These are phyloP conservation scores for Zoroaster sp. DNA, from an alignment of 53 echinoderm and acorn worm species.

Conservation along the genomic window DNA sequence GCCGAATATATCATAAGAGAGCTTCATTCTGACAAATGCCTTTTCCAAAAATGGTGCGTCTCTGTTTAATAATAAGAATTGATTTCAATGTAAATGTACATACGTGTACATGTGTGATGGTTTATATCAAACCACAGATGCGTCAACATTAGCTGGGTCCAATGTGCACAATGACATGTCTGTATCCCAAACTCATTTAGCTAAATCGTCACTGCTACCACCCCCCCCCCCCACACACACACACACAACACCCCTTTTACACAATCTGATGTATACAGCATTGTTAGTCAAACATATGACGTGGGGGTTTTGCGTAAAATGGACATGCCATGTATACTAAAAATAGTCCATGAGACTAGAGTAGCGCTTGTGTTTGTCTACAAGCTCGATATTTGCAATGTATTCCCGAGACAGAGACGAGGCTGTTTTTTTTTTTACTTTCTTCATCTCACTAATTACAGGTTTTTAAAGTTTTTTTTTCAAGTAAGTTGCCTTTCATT, in stretches of 20 bases:
- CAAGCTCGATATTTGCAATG: slow-evolving; percentile 9
- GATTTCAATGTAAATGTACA: too few relatives aligned
- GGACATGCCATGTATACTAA: slow-evolving; percentile 36
- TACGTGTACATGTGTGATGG: background rate
- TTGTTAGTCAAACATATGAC: slow-evolving; percentile 34
- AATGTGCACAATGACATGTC: background rate
- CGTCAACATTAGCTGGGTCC: background rate
- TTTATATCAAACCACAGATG: too few relatives aligned
- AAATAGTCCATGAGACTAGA: background rate
- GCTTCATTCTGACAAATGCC: background rate
- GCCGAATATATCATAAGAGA: background rate
- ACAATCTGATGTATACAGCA: background rate
- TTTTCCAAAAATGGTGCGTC: background rate
- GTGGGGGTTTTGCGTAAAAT: slow-evolving; percentile 45
- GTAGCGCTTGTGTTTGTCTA: slow-evolving; percentile 27
- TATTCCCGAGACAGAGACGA: background rate
- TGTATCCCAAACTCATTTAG: background rate
- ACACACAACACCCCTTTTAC: too few relatives aligned
- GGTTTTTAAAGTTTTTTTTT: too few relatives aligned
- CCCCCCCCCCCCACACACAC: background rate
- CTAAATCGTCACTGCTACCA: background rate
- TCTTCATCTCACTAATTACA: background rate
- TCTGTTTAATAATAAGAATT: background rate
- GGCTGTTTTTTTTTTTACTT: background rate
- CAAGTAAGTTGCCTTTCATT: too few relatives aligned